Evolutionary conservation across 2,797 vertebrate genomes (phyloP), one percentile per base, ranked within the genome.

Genomic region (Sphaeramia orbicularis): DNA sequence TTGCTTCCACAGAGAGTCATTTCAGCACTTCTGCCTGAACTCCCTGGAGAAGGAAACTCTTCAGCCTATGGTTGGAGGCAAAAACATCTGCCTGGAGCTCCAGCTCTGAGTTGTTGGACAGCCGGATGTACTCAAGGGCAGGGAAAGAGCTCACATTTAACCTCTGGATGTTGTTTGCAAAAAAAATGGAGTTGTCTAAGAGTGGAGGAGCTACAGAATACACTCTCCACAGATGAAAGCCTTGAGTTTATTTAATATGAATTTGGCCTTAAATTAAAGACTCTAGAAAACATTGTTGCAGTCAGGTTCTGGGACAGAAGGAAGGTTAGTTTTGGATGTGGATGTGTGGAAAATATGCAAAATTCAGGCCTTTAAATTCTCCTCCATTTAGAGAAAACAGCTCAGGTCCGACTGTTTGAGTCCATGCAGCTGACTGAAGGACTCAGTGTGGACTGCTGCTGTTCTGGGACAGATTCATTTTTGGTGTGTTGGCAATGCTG

Each of bases 51-150:
- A 60, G 50, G 14, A 83, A 27, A 21, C 1, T 45, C 8, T 18
- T 57, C 35, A 84, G 78, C 44, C 21, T 18, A 0, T 15, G 49
- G 57, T 80, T 80, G 14, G 49, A 80, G 35, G 55, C 54, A 30
- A 83, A 80, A 27, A 2, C 50, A 11, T 74, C 70, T 2, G 55
- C 18, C 15, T 54, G 62, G 14, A 80, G 49, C 51, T 77, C 40
- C 41, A 81, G 42, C 19, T 56, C 6, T n/a, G 76, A 57, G 70
- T 85, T 82, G 54, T 82, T 79, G 44, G 79, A 82, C 27, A 85
- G 37, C 24, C 15, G 27, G 56, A 77, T 71, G 66, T 63, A 54
- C 54, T 55, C 19, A 0, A 85, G 76, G 18, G 56, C 67, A 6
- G 76, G 80, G 15, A 78, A 75, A 35, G 70, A 58, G 59, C 77